Base-by-base conservation (phyloP, 1,140 invertebrate species). In the Lepidurus arcticus region DNA sequence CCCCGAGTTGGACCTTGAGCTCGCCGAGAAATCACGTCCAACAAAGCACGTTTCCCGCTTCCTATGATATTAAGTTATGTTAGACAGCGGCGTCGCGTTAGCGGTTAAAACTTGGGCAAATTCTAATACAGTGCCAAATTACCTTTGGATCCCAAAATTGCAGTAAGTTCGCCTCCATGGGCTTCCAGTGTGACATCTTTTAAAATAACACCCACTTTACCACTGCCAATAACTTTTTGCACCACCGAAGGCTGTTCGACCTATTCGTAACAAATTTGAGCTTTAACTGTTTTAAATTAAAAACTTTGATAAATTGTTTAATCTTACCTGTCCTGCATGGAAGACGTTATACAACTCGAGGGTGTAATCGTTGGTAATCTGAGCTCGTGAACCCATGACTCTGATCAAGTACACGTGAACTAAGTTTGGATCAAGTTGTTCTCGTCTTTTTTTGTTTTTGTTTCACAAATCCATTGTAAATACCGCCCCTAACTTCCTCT, bases 101-200 rank as follows among this genome's bases (percentile, higher is more conserved):
- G 21, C 16, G 21, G 8, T 13, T 47, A 16, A n/a, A n/a, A 65
- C 16, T 21, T 16, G 53, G 6, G 6, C 16, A 65, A 16, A 65
- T n/a, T 7, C 1, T 21, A n/a, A 0, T 16, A 65, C 53, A 13
- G 34, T 34, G 34, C 34, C 34, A 34, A 74, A 47, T 79, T 84
- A 90, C 94, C 94, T 88, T 97, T 97, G 0, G 94, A 96, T 8
- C 95, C 95, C 8, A 97, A 86, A 79, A 97, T 91, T 24, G 95
- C 95, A 81, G 96, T 90, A 53, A 97, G 93, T 86, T 97, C 95
- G 13, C 94, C 94, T 73, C 93, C 93, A 83, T 94, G 92, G 0
- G 96, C 93, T 79, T 93, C 91, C 74, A 96, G 88, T 13, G 93
- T 95, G 5, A 97, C 92, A 88, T 96, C 94, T 86, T 96, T 94